Conservation (phyloP, 2,888 invertebrate genomes). For the Platynereis dumerilii region DNA sequence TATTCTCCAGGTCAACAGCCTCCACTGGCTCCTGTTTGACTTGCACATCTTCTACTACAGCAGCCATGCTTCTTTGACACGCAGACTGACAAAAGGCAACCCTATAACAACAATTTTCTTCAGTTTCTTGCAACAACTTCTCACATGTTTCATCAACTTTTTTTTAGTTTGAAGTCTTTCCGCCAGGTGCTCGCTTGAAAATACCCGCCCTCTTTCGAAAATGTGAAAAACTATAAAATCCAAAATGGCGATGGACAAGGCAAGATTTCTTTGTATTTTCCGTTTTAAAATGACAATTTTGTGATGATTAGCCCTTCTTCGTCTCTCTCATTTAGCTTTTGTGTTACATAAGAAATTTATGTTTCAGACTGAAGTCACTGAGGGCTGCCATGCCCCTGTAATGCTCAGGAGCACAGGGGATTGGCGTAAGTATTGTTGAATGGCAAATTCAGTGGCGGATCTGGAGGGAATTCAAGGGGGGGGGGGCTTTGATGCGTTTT, state of each 20-base stretch:
- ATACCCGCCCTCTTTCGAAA: too few relatives aligned
- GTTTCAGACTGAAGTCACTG: slow-evolving; percentile 64
- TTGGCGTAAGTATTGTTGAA: slow-evolving; percentile 76
- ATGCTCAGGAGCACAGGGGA: slow-evolving; percentile 89
- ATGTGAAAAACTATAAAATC: slow-evolving; percentile 13
- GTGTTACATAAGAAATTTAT: slow-evolving; percentile 7
- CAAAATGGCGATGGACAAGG: slow-evolving; percentile 36
- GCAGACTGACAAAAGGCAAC: neutral
- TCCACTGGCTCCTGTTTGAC: slow-evolving; percentile 51
- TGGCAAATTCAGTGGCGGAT: too few relatives aligned
- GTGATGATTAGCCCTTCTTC: neutral
- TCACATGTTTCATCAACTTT: neutral
- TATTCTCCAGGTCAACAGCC: slow-evolving; percentile 48
- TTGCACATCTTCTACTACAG: slow-evolving; percentile 21
- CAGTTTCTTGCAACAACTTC: neutral
- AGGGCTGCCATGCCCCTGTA: slow-evolving; percentile 95
- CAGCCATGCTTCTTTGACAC: slow-evolving; percentile 2
- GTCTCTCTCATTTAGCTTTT: neutral
- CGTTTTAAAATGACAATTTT: neutral
- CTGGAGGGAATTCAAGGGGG: too few relatives aligned
- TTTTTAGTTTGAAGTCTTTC: neutral
- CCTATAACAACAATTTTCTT: too few relatives aligned
- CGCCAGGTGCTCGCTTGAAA: neutral
- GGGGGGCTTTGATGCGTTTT: too few relatives aligned
- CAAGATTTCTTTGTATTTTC: slow-evolving; percentile 3